phyloP scores from a whole-genome alignment of 2,797 vertebrate species.

The Chrosomus eos region DNA sequence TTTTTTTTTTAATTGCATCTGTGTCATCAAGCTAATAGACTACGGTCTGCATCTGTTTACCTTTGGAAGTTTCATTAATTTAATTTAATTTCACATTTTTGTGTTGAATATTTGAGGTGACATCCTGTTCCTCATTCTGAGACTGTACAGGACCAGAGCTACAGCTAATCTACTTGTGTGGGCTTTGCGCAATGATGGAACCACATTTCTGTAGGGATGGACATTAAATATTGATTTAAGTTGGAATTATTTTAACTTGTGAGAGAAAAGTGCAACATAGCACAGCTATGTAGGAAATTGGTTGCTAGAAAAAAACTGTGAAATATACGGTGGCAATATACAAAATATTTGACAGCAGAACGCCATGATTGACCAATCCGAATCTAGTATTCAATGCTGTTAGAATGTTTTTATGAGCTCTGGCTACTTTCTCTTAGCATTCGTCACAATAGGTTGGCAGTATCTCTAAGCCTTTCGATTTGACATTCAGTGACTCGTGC shows the following conservation, averaged over 20 bases:
- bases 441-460: conserved; percentile 1
- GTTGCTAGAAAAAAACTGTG: conserved; percentile 9
- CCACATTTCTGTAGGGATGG: not conserved
- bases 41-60: not conserved
- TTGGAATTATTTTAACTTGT: not conserved
- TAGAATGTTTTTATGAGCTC: not conserved
- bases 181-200: not conserved
- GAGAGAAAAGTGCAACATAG: not conserved
- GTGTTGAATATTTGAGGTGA: not conserved
- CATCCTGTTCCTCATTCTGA: not conserved
- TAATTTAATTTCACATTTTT: not conserved
- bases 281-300: conserved; percentile 9
- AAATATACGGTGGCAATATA: not conserved
- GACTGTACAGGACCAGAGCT: not conserved
- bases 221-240: conserved; percentile 24
- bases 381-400: not conserved
- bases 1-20: not conserved
- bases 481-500: conserved; percentile 31
- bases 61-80: conserved; percentile 1
- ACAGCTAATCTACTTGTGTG: conserved; percentile 13
- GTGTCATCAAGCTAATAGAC: conserved; percentile 4
- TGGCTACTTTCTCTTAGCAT: conserved; percentile 3
- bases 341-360: conserved; percentile 21
- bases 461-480: conserved; percentile 24
- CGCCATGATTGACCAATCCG: not conserved